Evolutionary conservation across 2,113 vertebrate genomes (phyloP), one percentile per base, ranked within the genome.

Genomic region (rat (Rattus norvegicus)): DNA sequence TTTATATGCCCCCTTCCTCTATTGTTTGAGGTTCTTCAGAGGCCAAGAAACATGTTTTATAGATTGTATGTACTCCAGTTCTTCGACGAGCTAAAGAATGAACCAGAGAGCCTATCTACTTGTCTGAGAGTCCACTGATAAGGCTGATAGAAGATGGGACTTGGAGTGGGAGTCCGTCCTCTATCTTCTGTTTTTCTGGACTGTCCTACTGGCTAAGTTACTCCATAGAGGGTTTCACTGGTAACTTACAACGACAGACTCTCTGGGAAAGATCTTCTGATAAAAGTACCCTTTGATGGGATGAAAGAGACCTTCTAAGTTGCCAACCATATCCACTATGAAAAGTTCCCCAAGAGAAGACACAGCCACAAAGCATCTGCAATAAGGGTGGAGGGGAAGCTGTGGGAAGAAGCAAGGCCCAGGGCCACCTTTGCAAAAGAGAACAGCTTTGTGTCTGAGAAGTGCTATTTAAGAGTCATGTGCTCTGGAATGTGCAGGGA

Each of bases 401-500:
- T 80, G 52, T 91, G 67, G 0, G 2, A 86, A 80, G 79, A 72
- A 88, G 43, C 8, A 39, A n/a, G 95, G 85, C 59, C 5, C 14
- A 19, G 39, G 49, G n/a, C 52, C 16, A 80, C 84, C 26, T 73
- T 83, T 75, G 72, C 95, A 91, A 39, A 70, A 97, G 56, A 97
- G 91, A 52, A 30, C 13, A 91, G 88, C 85, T 91, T 89, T 84
- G 91, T 65, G 86, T 96, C 91, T 24, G 91, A 96, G 88, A 96
- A 96, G 94, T 72, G 39, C 54, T 97, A 98, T 92, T 95, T 39
- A 17, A 76, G 93, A 95, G 84, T 96, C 94, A 88, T 5, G 6
- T 22, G 90, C 61, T 59, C 56, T 8, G n/a, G 92, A 92, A 95
- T 96, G 94, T 95, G 94, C 81, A 1, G 96, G 0, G 93, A 7